A percentile compares a stretch with the other conserved stretches of the same genome.
Conservation (phyloP, 2,113 vertebrate species). For the Bettongia penicillata region DNA sequence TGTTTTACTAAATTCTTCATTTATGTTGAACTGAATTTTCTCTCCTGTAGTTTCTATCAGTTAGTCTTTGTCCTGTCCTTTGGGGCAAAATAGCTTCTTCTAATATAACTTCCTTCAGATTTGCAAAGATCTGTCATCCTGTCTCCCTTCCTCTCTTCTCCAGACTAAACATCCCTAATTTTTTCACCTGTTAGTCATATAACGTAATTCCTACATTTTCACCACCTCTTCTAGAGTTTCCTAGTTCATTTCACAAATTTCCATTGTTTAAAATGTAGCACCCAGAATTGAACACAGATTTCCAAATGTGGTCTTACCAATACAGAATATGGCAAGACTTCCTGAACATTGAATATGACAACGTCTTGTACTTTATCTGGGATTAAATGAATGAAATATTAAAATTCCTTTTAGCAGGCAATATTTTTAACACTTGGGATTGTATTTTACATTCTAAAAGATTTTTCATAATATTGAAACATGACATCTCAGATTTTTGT, state of each 20-base stretch:
- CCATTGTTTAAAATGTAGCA: background rate
- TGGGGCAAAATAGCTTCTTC: background rate
- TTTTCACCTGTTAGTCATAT: background rate
- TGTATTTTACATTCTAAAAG: conserved; percentile 8
- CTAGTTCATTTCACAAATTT: background rate
- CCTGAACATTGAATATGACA: background rate
- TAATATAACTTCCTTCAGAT: background rate
- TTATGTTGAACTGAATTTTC: background rate
- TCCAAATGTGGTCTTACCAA: background rate
- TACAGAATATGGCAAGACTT: background rate
- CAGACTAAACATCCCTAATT: background rate
- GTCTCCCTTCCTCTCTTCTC: background rate
- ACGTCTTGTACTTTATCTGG: background rate
- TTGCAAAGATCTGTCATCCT: background rate
- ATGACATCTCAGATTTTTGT: conserved; percentile 12
- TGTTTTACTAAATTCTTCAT: background rate
- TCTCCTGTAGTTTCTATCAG: background rate
- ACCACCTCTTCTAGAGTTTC: background rate
- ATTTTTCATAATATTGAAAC: background rate
- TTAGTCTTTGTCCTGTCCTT: background rate
- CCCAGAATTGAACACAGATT: background rate
- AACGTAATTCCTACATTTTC: background rate
- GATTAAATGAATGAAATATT: conserved; percentile 7
- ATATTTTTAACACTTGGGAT: conserved; percentile 48
- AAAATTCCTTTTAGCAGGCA: background rate